Percentiles rank a stretch among this genome's conserved stretches.
Evolutionary conservation across 2,888 invertebrate species (phyloP).

Genomic region (Cosmia trapezina): DNA sequence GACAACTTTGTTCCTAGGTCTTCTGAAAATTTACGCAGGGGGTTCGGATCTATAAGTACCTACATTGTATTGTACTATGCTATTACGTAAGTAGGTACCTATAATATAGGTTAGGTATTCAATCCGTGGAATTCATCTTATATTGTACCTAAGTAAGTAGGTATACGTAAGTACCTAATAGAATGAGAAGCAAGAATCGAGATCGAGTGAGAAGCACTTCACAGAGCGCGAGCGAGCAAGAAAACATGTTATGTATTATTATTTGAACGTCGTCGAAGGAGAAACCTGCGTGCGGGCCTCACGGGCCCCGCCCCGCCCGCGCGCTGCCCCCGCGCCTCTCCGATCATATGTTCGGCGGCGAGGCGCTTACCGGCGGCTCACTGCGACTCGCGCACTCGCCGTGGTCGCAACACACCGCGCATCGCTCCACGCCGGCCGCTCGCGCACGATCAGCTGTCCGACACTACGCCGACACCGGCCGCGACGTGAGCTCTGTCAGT

Average conservation of each 20-base stretch:
- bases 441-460: slow-evolving; percentile 85
- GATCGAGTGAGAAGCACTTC: slow-evolving; percentile 68
- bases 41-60: background rate
- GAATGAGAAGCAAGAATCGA: slow-evolving; percentile 76
- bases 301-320: slow-evolving; percentile 78
- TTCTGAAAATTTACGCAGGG: background rate
- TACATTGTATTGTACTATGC: slow-evolving; percentile 12
- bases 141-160: slow-evolving; percentile 75
- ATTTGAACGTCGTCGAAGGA: slow-evolving; percentile 86
- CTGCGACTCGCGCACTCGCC: slow-evolving; percentile 89
- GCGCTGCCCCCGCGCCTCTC: slow-evolving; percentile 77
- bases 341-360: slow-evolving; percentile 89
- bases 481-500: slow-evolving; percentile 78
- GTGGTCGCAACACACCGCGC: slow-evolving; percentile 81
- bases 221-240: slow-evolving; percentile 83
- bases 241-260: slow-evolving; percentile 86
- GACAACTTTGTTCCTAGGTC: background rate
- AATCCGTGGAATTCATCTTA: slow-evolving; percentile 67
- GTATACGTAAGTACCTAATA: slow-evolving; percentile 48
- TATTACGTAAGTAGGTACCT: slow-evolving; percentile 23
- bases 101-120: slow-evolving; percentile 20
- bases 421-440: slow-evolving; percentile 70
- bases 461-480: slow-evolving; percentile 69
- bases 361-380: slow-evolving; percentile 79
- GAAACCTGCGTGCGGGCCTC: slow-evolving; percentile 91